phyloP scores from a whole-genome alignment of 2,888 invertebrate genomes.

The Scelioninae gen. 1 region DNA sequence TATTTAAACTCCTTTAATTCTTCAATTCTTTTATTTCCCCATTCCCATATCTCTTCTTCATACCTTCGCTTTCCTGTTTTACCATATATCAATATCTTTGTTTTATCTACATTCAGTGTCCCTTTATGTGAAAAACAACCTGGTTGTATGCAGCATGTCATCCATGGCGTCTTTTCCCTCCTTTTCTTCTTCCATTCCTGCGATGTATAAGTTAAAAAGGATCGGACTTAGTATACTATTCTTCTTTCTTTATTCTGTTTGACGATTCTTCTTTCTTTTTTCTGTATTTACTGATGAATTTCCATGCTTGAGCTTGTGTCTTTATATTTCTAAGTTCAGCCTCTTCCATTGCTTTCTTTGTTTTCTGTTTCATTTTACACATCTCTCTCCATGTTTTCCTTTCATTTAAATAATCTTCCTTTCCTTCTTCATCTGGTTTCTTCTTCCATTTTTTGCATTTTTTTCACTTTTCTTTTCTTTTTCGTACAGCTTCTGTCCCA shows the following conservation, averaged over 20 bases:
- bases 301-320: not conserved
- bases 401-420: not conserved
- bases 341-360: no score
- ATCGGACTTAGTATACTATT: not conserved
- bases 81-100: not conserved
- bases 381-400: not conserved
- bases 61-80: no score
- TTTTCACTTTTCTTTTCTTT: not conserved
- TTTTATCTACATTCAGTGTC: not conserved
- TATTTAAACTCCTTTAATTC: slow-evolving; percentile 14
- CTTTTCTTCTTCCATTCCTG: not conserved
- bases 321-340: not conserved
- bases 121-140: no score
- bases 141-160: no score
- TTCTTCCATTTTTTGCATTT: not conserved
- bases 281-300: not conserved
- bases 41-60: slow-evolving; percentile 9
- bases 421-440: no score
- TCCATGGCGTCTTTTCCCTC: not conserved
- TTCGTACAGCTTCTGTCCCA: not conserved
- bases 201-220: not conserved
- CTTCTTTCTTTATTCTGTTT: not conserved
- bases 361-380: no score
- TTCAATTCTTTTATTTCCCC: slow-evolving; percentile 1
- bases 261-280: not conserved